Evolutionary conservation across 2,113 vertebrate species (phyloP).

Genomic region (Sorex fumeus): DNA sequence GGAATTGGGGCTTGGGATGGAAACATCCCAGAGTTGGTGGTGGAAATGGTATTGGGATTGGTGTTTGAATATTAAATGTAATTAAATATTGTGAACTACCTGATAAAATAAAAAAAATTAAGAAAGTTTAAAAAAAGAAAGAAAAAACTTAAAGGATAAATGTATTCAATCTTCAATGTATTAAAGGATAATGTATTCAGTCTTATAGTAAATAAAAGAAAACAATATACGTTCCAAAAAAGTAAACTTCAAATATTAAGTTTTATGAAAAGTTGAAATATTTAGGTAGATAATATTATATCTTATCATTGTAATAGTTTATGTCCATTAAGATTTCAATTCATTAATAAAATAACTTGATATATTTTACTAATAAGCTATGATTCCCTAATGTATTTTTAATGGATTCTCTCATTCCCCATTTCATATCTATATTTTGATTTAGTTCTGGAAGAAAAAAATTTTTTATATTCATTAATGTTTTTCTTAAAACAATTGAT

Average conservation of each 20-base stretch:
- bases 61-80: too few species aligned
- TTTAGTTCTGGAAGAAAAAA: background rate
- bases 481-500: background rate
- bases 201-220: constrained; percentile 11
- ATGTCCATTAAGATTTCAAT: background rate
- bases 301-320: constrained; percentile 1
- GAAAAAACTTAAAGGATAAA: too few species aligned
- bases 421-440: background rate
- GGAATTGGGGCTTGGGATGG: too few species aligned
- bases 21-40: too few species aligned
- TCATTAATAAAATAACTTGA: constrained; percentile 6
- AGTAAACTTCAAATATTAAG: constrained; percentile 1
- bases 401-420: background rate
- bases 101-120: too few species aligned
- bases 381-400: background rate
- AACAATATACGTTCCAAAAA: constrained; percentile 26
- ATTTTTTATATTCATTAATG: background rate
- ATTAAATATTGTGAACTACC: too few species aligned
- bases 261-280: constrained; percentile 4
- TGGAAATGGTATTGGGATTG: too few species aligned
- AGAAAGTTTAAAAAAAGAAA: too few species aligned
- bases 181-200: background rate
- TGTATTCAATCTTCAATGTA: background rate
- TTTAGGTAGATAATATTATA: constrained; percentile 8
- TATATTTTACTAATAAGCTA: background rate